These are phyloP conservation scores for Chironomus tepperi DNA, from an alignment of 1,140 invertebrate species.

Conservation along the genomic window DNA sequence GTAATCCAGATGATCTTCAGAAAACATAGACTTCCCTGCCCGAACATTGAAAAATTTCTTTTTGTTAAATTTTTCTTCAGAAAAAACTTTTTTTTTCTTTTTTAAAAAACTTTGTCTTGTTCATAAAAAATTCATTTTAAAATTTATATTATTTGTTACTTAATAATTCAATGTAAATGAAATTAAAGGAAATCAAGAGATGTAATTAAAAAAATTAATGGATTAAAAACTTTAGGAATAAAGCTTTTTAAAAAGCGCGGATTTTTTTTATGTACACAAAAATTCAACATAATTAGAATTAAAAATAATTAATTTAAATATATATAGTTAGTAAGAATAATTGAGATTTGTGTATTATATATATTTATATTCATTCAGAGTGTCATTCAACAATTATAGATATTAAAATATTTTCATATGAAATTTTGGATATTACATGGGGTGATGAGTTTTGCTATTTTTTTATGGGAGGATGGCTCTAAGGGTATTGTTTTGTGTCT, in stretches of 20 bases:
- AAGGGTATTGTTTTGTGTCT: no score
- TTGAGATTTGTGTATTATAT: slow-evolving; percentile 14
- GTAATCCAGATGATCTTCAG: slow-evolving; percentile 15
- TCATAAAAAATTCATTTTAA: neutral
- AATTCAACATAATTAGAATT: neutral
- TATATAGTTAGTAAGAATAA: neutral
- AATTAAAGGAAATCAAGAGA: neutral
- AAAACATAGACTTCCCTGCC: slow-evolving; percentile 23
- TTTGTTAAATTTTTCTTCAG: no score
- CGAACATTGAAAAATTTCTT: neutral
- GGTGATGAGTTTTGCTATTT: no score
- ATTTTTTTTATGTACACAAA: neutral
- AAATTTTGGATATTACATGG: no score
- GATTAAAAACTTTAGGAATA: neutral
- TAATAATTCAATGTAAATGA: neutral
- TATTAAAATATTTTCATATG: neutral
- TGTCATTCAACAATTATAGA: neutral
- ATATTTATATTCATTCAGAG: neutral
- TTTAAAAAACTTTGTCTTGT: neutral
- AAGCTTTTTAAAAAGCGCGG: neutral
- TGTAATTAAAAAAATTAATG: neutral
- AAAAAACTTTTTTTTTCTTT: no score
- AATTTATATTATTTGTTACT: neutral
- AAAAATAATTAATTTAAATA: neutral
- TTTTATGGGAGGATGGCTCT: no score